Base-by-base conservation (phyloP, 2,797 vertebrate genomes). In the Masticophis lateralis region DNA sequence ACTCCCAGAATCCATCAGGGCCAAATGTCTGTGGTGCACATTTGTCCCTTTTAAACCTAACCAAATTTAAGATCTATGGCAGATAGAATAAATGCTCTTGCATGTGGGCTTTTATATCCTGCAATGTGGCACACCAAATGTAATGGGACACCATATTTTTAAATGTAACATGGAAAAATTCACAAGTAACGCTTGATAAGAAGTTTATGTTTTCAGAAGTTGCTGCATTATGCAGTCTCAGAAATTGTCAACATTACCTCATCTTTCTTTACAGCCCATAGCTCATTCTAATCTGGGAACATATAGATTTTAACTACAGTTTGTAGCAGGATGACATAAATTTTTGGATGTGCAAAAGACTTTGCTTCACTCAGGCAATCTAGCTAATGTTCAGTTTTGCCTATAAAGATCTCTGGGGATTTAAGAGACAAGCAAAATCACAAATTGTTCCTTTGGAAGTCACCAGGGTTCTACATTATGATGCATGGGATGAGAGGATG, bases 381-480 rank as follows among this genome's bases (percentile, higher is more conserved):
- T 92, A 94, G 92, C 92, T 96, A 95, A 96, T 92, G 91, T 28
- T 87, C 91, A 93, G 88, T 92, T 96, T 90, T 94, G 87, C 95
- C 92, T 94, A 86, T 61, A 91, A 95, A 91, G 92, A 56, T 92
- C 92, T 95, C 95, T 87, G 47, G 86, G 91, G 61, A 61, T 43
- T 93, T 32, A 94, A 94, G 55, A 94, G 86, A 92, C 90, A 93
- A 79, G 0, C 16, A 94, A 86, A 95, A 66, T 91, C 93, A 91
- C 92, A 87, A 88, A 22, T 3, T 12, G 57, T 95, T 96, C 96
- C 53, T 43, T 95, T 57, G 87, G 91, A 95, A 91, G 56, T 95
- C 90, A 57, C 9, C 0, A 0, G 6, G 16, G 90, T 95, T 92
- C 92, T 61, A 92, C 12, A 69, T 95, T 96, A 88, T 92, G 63